Evolutionary conservation across 2,113 vertebrate species (phyloP).

Genomic region (Halichoeres trimaculatus): DNA sequence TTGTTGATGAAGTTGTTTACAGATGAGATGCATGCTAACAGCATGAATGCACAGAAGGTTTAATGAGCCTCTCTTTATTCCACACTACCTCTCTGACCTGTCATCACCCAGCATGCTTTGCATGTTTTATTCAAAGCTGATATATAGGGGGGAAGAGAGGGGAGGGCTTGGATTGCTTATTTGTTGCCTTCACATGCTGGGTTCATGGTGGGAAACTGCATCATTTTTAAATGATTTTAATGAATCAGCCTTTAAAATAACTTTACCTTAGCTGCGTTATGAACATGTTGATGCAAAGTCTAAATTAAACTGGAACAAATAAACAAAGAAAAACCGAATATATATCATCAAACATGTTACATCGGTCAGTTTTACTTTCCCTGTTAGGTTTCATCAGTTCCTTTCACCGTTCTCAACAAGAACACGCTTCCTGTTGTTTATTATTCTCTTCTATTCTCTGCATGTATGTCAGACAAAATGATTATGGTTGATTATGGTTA

Average conservation of each 20-base stretch:
- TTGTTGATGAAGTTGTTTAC: not conserved
- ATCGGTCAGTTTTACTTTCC: not conserved
- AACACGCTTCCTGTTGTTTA: not conserved
- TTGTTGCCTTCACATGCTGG: conserved; percentile 4
- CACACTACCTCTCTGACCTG: conserved; percentile 1
- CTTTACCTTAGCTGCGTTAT: not conserved
- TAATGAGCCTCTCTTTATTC: conserved; percentile 1
- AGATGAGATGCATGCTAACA: not conserved
- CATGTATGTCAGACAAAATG: not conserved
- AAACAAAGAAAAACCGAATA: not conserved
- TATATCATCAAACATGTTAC: not conserved
- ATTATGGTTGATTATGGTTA: conserved; percentile 12
- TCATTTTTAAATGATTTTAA: too few species aligned
- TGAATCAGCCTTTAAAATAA: not conserved
- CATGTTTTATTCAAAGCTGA: conserved; percentile 47
- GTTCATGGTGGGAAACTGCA: not conserved
- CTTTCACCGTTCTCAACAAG: not conserved
- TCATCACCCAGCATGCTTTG: conserved; percentile 21
- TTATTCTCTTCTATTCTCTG: not conserved
- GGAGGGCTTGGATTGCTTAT: not conserved
- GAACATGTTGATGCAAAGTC: not conserved
- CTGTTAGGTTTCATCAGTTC: not conserved
- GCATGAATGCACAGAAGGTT: not conserved
- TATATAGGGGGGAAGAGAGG: not conserved
- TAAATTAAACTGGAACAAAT: not conserved